Conservation (phyloP, 2,888 invertebrate genomes). For the Raillietiella orientalis region DNA sequence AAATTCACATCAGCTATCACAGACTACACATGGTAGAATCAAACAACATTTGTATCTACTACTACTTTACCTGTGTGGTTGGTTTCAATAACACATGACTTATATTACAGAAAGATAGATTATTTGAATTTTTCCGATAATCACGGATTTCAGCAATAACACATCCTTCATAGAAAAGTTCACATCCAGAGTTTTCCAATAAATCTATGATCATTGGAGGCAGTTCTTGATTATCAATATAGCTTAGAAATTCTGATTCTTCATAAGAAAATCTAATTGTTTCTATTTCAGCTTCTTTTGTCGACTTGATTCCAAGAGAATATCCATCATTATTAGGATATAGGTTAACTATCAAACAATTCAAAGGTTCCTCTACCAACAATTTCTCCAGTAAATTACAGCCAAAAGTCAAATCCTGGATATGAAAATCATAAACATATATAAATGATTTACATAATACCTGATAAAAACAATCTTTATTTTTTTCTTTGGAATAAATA, state of each 20-base stretch:
- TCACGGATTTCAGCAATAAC: slow-evolving; percentile 69
- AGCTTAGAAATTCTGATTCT: slow-evolving; percentile 52
- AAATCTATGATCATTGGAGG: slow-evolving; percentile 57
- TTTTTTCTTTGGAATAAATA: too few relatives aligned
- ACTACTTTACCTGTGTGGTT: slow-evolving; percentile 33
- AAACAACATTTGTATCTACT: slow-evolving; percentile 1
- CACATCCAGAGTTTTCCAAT: slow-evolving; percentile 26
- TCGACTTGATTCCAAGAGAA: slow-evolving; percentile 22
- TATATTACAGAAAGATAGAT: slow-evolving; percentile 6
- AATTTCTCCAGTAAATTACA: slow-evolving; percentile 37
- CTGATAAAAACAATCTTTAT: too few relatives aligned
- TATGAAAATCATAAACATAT: too few relatives aligned
- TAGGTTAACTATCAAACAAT: slow-evolving; percentile 60
- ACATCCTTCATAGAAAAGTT: slow-evolving; percentile 66
- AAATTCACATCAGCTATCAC: slow-evolving; percentile 27
- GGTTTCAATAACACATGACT: slow-evolving; percentile 56
- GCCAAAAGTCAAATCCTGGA: slow-evolving; percentile 6
- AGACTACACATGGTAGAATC: slow-evolving; percentile 15
- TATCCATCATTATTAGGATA: slow-evolving; percentile 77
- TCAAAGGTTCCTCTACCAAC: slow-evolving; percentile 48
- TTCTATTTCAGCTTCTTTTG: slow-evolving; percentile 9
- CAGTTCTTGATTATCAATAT: slow-evolving; percentile 63
- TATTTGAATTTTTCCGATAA: slow-evolving; percentile 19
- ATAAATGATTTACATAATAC: too few relatives aligned
- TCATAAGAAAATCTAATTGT: slow-evolving; percentile 29